phyloP scores from a whole-genome alignment of 2,113 vertebrate species.

The Perca schrenkii region DNA sequence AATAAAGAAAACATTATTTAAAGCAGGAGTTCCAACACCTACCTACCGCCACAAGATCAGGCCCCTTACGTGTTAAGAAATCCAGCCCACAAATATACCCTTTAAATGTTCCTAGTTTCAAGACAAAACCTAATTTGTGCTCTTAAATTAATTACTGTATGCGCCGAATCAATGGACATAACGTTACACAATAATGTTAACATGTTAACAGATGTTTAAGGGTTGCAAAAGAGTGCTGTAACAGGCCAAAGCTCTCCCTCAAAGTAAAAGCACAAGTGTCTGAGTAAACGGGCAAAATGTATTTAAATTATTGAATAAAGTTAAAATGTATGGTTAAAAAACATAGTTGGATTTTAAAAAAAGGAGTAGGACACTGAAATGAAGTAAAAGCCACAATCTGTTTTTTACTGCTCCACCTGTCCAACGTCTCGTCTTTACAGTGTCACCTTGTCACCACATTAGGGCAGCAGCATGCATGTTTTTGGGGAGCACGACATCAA shows the following conservation, averaged over 20 bases:
- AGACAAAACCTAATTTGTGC: not conserved
- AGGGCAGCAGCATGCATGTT: constrained; percentile 17
- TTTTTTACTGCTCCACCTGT: not conserved
- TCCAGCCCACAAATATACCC: not conserved
- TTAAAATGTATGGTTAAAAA: not conserved
- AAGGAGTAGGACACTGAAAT: not conserved
- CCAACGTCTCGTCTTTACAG: not conserved
- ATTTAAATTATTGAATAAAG: not conserved
- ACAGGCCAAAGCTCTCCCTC: not conserved
- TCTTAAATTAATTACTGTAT: not conserved
- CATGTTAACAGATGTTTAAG: not conserved
- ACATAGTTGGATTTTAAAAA: not conserved
- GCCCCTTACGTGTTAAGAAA: not conserved
- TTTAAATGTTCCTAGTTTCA: not conserved
- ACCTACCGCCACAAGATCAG: too few species aligned
- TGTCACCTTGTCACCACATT: constrained; percentile 23
- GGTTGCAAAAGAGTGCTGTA: not conserved
- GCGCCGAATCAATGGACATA: not conserved
- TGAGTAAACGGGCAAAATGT: not conserved
- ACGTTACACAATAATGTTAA: not conserved
- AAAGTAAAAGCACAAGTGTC: constrained; percentile 16
- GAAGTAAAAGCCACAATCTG: not conserved
- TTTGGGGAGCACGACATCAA: not conserved
- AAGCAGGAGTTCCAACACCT: too few species aligned
- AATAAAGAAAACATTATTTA: too few species aligned